Evolutionary conservation across 2,888 invertebrate species (phyloP).

Genomic region (Temnothorax ravouxi): DNA sequence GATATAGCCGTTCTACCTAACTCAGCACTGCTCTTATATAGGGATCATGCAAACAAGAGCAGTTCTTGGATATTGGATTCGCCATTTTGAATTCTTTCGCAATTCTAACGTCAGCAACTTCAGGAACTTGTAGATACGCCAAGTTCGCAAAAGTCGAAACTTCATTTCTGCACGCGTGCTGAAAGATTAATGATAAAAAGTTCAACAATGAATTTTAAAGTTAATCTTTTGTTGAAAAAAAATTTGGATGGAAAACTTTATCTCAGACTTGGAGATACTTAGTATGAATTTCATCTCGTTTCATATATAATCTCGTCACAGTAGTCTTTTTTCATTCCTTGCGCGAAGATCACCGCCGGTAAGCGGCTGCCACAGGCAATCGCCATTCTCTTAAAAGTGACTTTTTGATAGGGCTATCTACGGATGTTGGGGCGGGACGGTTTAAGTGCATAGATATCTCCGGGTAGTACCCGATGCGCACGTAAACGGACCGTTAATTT

Average conservation of each 20-base stretch:
- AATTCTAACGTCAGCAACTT: constrained; percentile 38
- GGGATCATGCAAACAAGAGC: constrained; percentile 20
- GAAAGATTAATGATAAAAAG: constrained; percentile 33
- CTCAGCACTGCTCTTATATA: constrained; percentile 7
- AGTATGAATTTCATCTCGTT: not conserved
- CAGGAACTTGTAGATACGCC: not conserved
- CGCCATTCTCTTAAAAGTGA: constrained; percentile 21
- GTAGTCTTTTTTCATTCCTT: not conserved
- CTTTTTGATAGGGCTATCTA: constrained; percentile 41
- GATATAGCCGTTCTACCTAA: not conserved
- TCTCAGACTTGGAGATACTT: not conserved
- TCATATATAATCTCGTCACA: not conserved
- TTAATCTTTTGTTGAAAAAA: constrained; percentile 17
- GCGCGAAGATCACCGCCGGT: constrained; percentile 8
- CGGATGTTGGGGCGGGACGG: constrained; percentile 19
- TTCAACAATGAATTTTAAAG: constrained; percentile 9
- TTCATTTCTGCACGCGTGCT: constrained; percentile 10
- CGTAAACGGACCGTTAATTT: constrained; percentile 53
- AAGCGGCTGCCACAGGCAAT: constrained; percentile 17
- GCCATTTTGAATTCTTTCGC: constrained; percentile 22
- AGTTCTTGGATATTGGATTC: not conserved
- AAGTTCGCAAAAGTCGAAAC: constrained; percentile 14
- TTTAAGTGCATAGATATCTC: constrained; percentile 39
- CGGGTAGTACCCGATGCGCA: constrained; percentile 4
- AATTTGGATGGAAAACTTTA: not conserved